phyloP scores from a whole-genome alignment of 2,113 vertebrate genomes.

The Aleadryas rufinucha region DNA sequence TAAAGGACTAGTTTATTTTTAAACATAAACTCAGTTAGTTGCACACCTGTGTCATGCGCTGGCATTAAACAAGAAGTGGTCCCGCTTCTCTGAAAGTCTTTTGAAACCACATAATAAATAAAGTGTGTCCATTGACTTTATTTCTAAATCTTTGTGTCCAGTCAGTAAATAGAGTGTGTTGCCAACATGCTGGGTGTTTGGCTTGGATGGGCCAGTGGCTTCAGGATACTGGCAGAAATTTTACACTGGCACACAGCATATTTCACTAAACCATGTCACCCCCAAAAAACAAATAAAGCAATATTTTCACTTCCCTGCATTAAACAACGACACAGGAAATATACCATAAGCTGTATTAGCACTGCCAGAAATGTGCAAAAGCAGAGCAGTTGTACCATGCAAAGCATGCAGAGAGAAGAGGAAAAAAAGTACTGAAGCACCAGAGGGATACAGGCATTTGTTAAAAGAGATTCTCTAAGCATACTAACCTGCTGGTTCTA shows the following conservation, averaged over 20 bases:
- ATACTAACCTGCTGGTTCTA: slow-evolving; percentile 99
- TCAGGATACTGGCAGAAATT: not conserved
- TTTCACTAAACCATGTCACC: slow-evolving; percentile 17
- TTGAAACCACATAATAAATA: not conserved
- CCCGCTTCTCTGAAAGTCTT: not conserved
- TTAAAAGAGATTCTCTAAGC: slow-evolving; percentile 88
- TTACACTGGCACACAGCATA: not conserved
- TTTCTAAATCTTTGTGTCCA: not conserved
- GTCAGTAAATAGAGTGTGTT: slow-evolving; percentile 12
- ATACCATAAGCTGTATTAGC: slow-evolving; percentile 53
- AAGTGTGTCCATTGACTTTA: not conserved
- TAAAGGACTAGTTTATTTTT: not conserved
- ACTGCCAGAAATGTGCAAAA: slow-evolving; percentile 62
- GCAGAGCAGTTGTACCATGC: slow-evolving; percentile 63
- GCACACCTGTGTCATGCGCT: not conserved
- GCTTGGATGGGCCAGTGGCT: not conserved
- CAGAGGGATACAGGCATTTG: slow-evolving; percentile 76
- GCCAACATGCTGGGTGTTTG: not conserved
- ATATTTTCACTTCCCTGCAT: slow-evolving; percentile 41
- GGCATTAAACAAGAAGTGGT: not conserved
- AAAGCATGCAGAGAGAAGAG: slow-evolving; percentile 70
- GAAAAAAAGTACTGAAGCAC: slow-evolving; percentile 67
- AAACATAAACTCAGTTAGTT: not conserved
- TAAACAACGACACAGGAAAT: slow-evolving; percentile 50
- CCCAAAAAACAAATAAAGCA: not conserved